Base-by-base conservation (phyloP, 2,797 vertebrate species). In the Tiaroga cobitis region DNA sequence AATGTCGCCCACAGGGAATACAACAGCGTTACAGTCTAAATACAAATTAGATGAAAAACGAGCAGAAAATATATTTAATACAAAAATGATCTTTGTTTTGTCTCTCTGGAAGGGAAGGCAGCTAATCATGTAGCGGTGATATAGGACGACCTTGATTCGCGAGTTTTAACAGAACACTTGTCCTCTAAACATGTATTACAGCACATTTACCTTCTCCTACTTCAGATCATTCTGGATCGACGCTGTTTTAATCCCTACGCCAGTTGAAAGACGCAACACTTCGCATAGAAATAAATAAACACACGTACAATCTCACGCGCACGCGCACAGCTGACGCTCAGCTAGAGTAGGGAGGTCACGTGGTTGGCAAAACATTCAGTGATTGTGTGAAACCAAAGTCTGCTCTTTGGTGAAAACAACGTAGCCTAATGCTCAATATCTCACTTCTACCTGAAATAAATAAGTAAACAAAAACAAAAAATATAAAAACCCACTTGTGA, bases 201-300 rank as follows among this genome's bases (percentile, higher is more conserved):
- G 39, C 34, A 24, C 15, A 26, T 37, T 80, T 85, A 85, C 83
- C 80, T 80, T 63, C 39, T 21, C 2, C 68, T 21, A 34, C 34
- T 75, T 88, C 80, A 89, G 56, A 84, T 82, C 88, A 89, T 89
- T 51, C 7, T 83, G 34, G 67, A 19, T 59, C 32, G 39, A 69
- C 26, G 49, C 39, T 81, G 63, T 83, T 85, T 83, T 59, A 59
- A 72, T 79, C 32, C 46, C 79, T 32, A 81, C 63, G 34, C 69
- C 61, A 75, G 43, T 21, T 59, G 7, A 61, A 79, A 49, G n/a
- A 43, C 51, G 41, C 61, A 72, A 67, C 78, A 79, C 82, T 73
- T 54, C 15, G 39, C 59, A 67, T 41, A 54, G 81, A 86, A 82
- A 86, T 85, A 85, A 85, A 89, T 78, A 86, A 85, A 79, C 82